Base-by-base conservation (phyloP, 1,140 invertebrate genomes). In the Bicyclus anynana region DNA sequence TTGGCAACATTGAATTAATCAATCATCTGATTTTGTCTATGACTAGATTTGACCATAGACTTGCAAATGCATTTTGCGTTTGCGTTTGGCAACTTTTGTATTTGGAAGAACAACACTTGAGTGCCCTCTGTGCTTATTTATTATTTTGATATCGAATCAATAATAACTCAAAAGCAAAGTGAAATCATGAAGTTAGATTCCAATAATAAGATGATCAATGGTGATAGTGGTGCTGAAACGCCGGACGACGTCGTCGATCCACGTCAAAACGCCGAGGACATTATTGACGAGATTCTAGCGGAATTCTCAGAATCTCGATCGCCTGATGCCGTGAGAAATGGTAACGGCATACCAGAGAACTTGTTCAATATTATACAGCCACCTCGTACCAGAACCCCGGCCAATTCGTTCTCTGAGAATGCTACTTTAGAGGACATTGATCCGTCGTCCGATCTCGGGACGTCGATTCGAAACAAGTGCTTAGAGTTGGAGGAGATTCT, bases 401-500 rank as follows among this genome's bases (percentile, higher is more conserved):
- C 77, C 6, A 87, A 84, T 65, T 85, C 74, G 5, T 77, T 84
- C 16, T 87, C 82, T 10, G 87, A 88, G 57, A 75, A 65, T 38
- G 74, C 77, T 9, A 80, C 79, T 0, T 71, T 90, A 20, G 87
- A 89, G 23, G 89, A 89, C 53, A 89, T 90, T 37, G 89, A 90
- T 53, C 87, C 87, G 5, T 47, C 81, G 5, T 90, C 89, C 0
- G 87, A 89, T 57, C 73, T 90, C 17, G 89, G 89, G 2, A 78
- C 84, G 7, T 89, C 89, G 0, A 84, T 90, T 21, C 74, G 87
- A 67, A 86, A 89, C 54, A 90, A 90, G 59, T 90, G 87, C 59
- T 75, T 84, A 44, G 89, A 90, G 68, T 71, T 90, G 1, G 89
- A 90, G 61, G 87, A 89, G 66, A 89, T 90, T 7, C 76, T 89